Conservation (phyloP, 2,113 vertebrate species). For the Meleagris gallopavo region DNA sequence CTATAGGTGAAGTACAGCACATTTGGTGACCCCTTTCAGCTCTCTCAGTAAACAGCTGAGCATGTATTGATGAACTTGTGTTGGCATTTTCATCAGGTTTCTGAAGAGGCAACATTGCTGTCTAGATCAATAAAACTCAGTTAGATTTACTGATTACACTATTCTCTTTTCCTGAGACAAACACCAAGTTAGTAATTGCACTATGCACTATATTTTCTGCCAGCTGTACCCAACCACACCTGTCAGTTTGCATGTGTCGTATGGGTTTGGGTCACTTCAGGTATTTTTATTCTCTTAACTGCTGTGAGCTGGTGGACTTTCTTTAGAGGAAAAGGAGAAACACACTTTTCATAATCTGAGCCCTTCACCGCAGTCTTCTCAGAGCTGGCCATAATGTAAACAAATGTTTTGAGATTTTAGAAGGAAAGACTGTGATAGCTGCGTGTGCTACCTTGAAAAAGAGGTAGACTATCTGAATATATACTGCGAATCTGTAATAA, state of each 20-base stretch:
- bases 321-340: not conserved
- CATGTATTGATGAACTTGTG: not conserved
- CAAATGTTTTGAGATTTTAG: not conserved
- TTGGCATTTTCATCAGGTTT: constrained; percentile 34
- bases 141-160: constrained; percentile 32
- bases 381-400: not conserved
- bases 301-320: not conserved
- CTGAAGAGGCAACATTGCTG: not conserved
- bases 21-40: not conserved
- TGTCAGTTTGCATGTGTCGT: not conserved
- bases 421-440: not conserved
- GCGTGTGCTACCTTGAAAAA: not conserved
- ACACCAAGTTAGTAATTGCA: not conserved
- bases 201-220: not conserved
- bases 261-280: not conserved
- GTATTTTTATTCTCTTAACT: not conserved
- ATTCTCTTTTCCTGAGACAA: not conserved
- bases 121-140: not conserved
- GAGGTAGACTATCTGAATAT: not conserved
- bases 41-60: not conserved
- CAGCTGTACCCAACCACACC: not conserved
- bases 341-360: not conserved
- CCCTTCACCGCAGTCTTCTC: not conserved
- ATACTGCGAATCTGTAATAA: not conserved
- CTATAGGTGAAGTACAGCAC: not conserved